Evolutionary conservation across 2,797 vertebrate genomes (phyloP).

Genomic region (Megaceryle alcyon): DNA sequence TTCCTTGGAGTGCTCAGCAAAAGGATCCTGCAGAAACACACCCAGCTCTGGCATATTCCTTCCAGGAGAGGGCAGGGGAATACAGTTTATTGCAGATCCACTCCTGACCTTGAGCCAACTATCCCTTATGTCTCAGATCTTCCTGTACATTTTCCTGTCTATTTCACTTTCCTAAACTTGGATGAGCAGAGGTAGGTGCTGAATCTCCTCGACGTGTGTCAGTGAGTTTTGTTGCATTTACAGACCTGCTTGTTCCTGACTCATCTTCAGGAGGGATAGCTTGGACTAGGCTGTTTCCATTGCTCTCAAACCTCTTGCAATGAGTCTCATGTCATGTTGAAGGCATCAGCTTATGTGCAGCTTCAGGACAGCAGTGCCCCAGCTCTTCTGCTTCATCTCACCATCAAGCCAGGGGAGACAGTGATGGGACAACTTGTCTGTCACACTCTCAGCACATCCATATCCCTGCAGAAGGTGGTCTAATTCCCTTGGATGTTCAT

Average conservation of each 20-base stretch:
- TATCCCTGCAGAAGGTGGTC: not conserved
- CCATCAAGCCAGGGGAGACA: not conserved
- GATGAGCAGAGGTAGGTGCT: not conserved
- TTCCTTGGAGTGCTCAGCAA: not conserved
- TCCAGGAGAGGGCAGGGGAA: conserved; percentile 73
- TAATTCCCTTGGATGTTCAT: rapidly evolving
- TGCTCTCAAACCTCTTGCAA: not conserved
- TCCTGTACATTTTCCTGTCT: not conserved
- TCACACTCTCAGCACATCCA: not conserved
- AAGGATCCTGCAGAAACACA: not conserved
- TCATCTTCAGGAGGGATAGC: not conserved
- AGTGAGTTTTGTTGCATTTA: not conserved
- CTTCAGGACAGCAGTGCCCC: not conserved
- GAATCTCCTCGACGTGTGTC: not conserved
- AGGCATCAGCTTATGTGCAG: not conserved
- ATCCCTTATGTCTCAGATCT: not conserved
- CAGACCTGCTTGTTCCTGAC: not conserved
- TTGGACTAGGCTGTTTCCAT: not conserved
- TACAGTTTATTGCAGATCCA: conserved; percentile 47
- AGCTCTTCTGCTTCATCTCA: not conserved
- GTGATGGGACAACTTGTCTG: not conserved
- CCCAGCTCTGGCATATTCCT: conserved; percentile 51
- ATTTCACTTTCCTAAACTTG: not conserved
- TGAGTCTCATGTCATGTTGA: not conserved
- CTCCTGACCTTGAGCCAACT: not conserved